Evolutionary conservation across 2,888 invertebrate genomes (phyloP), one percentile per base, ranked within the genome.

Genomic region (Rhorus exstirpatorius): DNA sequence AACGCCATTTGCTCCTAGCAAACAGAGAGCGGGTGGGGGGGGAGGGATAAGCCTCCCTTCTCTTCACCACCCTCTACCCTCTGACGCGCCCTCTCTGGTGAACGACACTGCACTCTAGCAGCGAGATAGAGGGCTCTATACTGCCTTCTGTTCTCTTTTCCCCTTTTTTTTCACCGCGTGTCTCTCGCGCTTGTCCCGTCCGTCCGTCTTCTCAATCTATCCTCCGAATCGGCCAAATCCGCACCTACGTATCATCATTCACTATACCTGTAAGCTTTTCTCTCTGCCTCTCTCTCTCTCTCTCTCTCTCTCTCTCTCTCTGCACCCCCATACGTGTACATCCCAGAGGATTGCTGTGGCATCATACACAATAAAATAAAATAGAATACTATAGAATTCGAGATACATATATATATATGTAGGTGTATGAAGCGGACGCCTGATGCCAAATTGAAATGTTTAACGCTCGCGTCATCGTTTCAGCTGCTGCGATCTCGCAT

Each of bases 1-100:
- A 93, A 93, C 93, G 93, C 93, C 93, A 93, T 94, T 93, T 93
- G 93, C 92, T 92, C 91, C 91, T 91, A 90, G 91, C 92, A 93
- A 93, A 93, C 93, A 93, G 92, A 91, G 61, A 12, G 26, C 12
- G 17, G 10, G 61, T n/a, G 31, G 61, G 4, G 53, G 51, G 14
- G 88, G 86, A 85, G 89, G 89, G 89, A 89, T 91, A 90, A 91
- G 91, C 91, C 86, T 82, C 88, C 84, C 86, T 77, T 75, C 79
- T 71, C 85, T 85, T 83, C 83, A 61, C 81, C 83, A 75, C 84
- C 79, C 82, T 75, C 84, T 81, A 46, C 35, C 70, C 53, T 55
- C 51, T 19, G 35, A 19, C 35, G 61, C 63, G 24, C 44, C 75
- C 51, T 74, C 74, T 26, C 63, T 17, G 41, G 51, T 19, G 41